Percentiles rank a stretch among this genome's conserved stretches.
phyloP scores from a whole-genome alignment of 2,888 invertebrate genomes.

The Tillus elongatus region DNA sequence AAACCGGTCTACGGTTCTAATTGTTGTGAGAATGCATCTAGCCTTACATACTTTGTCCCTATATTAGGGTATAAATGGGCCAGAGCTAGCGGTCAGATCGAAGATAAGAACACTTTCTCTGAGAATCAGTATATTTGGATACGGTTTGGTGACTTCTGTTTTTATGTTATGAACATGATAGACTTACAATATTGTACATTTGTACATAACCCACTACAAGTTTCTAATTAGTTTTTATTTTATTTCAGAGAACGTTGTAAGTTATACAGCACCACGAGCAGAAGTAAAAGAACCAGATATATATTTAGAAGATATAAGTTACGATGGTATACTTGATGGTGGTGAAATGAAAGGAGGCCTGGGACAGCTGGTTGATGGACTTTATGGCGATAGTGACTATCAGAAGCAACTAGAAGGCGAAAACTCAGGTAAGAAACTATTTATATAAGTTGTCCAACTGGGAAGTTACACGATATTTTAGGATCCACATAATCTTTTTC shows the following conservation, averaged over 20 bases:
- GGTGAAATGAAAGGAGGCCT: slow-evolving; percentile 57
- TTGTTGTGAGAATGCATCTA: too few relatives aligned
- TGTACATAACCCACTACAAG: too few relatives aligned
- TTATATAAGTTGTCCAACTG: neutral
- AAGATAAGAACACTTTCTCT: too few relatives aligned
- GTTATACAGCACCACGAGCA: slow-evolving; percentile 60
- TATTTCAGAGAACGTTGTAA: slow-evolving; percentile 54
- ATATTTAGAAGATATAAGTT: slow-evolving; percentile 68
- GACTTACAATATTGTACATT: too few relatives aligned
- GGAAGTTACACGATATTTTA: neutral
- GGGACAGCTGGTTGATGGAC: slow-evolving; percentile 74
- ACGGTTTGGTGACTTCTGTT: too few relatives aligned
- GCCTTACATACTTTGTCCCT: too few relatives aligned
- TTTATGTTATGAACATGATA: too few relatives aligned
- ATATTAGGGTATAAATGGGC: too few relatives aligned
- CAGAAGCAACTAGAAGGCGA: slow-evolving; percentile 51
- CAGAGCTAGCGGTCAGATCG: too few relatives aligned
- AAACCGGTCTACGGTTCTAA: too few relatives aligned
- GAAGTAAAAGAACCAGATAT: slow-evolving; percentile 53
- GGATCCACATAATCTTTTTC: neutral
- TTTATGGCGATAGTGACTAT: slow-evolving; percentile 58
- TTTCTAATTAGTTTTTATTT: slow-evolving; percentile 13
- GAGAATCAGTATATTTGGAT: too few relatives aligned
- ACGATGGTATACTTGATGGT: slow-evolving; percentile 59
- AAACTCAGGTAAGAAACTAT: slow-evolving; percentile 45